Percentiles rank a stretch among this genome's conserved stretches.
Conservation (phyloP, 2,888 invertebrate species). For the Drosophila antonietae region DNA sequence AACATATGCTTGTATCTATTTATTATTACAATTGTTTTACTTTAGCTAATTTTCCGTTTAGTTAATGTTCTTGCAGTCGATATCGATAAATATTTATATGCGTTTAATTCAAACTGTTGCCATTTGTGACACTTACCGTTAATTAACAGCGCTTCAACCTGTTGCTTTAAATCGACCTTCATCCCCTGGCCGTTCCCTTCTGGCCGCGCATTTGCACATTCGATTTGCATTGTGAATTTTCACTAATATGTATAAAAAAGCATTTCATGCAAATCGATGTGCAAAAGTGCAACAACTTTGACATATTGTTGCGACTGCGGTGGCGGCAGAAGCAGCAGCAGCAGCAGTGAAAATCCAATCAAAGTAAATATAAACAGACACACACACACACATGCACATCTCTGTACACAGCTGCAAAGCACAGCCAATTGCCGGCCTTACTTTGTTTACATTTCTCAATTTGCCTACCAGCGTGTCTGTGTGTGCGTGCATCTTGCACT, state of each 20-base stretch:
- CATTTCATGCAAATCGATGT: slow-evolving; percentile 44
- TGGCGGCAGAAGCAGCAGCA: not conserved
- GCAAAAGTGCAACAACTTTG: slow-evolving; percentile 61
- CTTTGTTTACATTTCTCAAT: slow-evolving; percentile 34
- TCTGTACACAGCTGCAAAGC: not conserved
- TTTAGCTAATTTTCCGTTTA: not conserved
- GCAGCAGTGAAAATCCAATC: slow-evolving; percentile 31
- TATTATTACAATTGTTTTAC: not conserved
- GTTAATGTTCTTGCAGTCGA: slow-evolving; percentile 1
- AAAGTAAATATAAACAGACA: slow-evolving; percentile 3
- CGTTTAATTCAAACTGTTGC: not conserved
- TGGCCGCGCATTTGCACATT: slow-evolving; percentile 12
- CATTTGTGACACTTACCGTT: slow-evolving; percentile 10
- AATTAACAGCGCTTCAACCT: slow-evolving; percentile 18
- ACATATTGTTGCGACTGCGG: slow-evolving; percentile 28
- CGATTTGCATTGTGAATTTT: slow-evolving; percentile 42
- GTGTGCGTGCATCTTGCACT: slow-evolving; percentile 9
- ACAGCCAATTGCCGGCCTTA: slow-evolving; percentile 14
- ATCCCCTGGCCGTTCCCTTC: not conserved
- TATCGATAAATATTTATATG: slow-evolving; percentile 16
- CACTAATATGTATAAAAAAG: slow-evolving; percentile 28
- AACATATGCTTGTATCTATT: not conserved
- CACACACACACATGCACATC: not conserved
- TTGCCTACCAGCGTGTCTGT: slow-evolving; percentile 9
- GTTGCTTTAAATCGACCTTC: slow-evolving; percentile 6